A percentile compares a stretch with the other conserved stretches of the same genome.
Conservation (phyloP, 2,888 invertebrate genomes). For the Nymphalis urticae region DNA sequence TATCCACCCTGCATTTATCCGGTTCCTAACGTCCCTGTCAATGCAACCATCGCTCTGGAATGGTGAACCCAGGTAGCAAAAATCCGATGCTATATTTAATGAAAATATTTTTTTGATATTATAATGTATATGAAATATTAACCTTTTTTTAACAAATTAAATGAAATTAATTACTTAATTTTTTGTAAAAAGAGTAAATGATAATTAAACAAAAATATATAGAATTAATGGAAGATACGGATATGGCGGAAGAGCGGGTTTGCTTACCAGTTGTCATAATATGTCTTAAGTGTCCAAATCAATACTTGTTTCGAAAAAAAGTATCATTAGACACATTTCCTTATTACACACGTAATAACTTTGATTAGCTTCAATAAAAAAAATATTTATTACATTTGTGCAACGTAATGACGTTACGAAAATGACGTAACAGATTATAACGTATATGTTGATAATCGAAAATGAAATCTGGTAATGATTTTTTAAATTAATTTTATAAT, state of each 20-base stretch:
- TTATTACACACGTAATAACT: constrained; percentile 32
- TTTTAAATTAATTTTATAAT: neutral
- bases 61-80: too few relatives aligned
- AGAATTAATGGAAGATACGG: too few relatives aligned
- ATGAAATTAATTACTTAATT: too few relatives aligned
- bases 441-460: constrained; percentile 23
- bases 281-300: constrained; percentile 8
- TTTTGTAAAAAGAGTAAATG: too few relatives aligned
- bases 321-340: constrained; percentile 31
- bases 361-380: constrained; percentile 34
- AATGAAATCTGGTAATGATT: constrained; percentile 18
- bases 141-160: too few relatives aligned
- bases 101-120: too few relatives aligned
- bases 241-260: neutral
- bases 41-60: too few relatives aligned
- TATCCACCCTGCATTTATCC: too few relatives aligned
- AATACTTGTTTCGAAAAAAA: constrained; percentile 26
- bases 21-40: too few relatives aligned
- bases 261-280: neutral
- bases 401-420: constrained; percentile 34
- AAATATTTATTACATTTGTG: constrained; percentile 42
- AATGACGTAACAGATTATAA: constrained; percentile 43
- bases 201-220: too few relatives aligned
- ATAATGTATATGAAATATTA: too few relatives aligned
- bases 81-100: too few relatives aligned